Conservation (phyloP, 2,888 invertebrate species). For the Petrolisthes manimaculis region DNA sequence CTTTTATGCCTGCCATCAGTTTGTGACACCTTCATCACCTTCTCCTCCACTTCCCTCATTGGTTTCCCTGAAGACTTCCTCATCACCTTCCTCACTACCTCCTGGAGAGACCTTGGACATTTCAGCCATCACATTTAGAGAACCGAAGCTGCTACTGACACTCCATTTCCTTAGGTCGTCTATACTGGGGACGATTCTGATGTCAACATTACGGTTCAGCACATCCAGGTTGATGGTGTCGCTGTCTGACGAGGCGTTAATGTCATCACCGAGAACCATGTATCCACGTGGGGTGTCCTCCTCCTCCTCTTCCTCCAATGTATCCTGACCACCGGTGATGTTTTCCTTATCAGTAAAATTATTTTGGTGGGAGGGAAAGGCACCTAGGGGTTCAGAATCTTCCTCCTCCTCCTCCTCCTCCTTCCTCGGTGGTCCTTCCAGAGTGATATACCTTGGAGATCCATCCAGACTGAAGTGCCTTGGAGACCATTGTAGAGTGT, state of each 20-base stretch:
- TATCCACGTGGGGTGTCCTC: not conserved
- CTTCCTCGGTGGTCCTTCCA: too few relatives aligned
- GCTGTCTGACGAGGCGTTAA: not conserved
- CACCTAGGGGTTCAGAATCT: too few relatives aligned
- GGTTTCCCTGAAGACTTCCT: not conserved
- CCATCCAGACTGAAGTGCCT: too few relatives aligned
- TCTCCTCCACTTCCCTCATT: not conserved
- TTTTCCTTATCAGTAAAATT: not conserved
- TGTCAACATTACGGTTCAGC: conserved; percentile 41
- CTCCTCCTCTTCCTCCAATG: not conserved
- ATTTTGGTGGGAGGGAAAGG: too few relatives aligned
- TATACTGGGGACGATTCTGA: conserved; percentile 46
- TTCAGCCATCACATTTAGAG: not conserved
- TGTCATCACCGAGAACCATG: not conserved
- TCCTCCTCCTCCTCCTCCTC: too few relatives aligned
- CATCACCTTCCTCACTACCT: not conserved
- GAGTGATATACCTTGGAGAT: too few relatives aligned
- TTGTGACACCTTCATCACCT: not conserved
- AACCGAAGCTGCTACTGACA: not conserved
- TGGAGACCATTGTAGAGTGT: too few relatives aligned
- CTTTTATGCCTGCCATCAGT: too few relatives aligned
- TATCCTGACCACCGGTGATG: not conserved
- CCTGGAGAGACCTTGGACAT: not conserved
- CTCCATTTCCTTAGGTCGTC: conserved; percentile 5
- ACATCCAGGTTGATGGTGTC: conserved; percentile 30